Evolutionary conservation across 2,113 vertebrate species (phyloP), one percentile per base, ranked within the genome.

Genomic region (Eubucco bourcierii): DNA sequence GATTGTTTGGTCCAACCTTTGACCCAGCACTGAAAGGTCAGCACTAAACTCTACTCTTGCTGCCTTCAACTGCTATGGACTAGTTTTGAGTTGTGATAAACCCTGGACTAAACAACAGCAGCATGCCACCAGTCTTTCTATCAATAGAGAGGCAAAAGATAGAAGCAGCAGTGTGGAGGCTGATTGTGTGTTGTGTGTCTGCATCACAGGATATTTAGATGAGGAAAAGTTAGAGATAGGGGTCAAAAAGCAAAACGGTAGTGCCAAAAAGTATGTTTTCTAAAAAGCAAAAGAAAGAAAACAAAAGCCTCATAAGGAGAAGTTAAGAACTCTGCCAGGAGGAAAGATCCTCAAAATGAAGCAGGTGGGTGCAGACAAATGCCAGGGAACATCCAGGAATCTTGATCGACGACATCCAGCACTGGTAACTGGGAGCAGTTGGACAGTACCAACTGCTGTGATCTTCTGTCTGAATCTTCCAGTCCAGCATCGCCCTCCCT

Each of bases 391-490:
- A 1, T 55, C 28, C 63, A 75, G 13, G 33, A 50, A 67, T 71
- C 23, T 31, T 20, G 34, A 64, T 27, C 0, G 0, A n/a, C 9
- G 71, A 90, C 20, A 21, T 15, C 31, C 34, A 47, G 37, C 14
- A 67, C 9, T n/a, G 53, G 25, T 31, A 68, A 79, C 50, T 1
- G 4, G 28, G 10, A 78, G 41, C 46, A 80, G 60, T 70, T 63
- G 79, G 56, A 80, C 2, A 1, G 58, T 0, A 20, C 13, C 18
- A 63, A 46, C 24, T 12, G 28, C 39, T 0, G 0, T 0, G 2
- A 77, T 33, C 47, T 66, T 59, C 80, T 90, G 65, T 31, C n/a
- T 0, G 0, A 65, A 6, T 16, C 17, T 63, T 31, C 28, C 65
- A 67, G 58, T 21, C 31, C 84, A 84, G 65, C 61, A 81, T 68